Evolutionary conservation across 2,888 invertebrate genomes (phyloP), one percentile per base, ranked within the genome.

Genomic region (Pachymerium ferrugineum): DNA sequence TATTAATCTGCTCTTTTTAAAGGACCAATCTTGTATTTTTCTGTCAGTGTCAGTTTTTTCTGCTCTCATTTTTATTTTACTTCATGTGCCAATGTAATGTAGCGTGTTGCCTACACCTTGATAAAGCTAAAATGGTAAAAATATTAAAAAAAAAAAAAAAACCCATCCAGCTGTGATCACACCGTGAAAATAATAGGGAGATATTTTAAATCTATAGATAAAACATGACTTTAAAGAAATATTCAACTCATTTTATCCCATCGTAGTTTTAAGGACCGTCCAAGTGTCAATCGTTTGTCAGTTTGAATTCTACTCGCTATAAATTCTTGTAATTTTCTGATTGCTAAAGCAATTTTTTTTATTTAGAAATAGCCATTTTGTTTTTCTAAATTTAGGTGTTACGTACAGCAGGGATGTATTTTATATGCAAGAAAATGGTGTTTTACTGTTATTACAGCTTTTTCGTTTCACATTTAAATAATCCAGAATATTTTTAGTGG

Each of bases 131-230:
- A 4, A 38, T 38, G n/a, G 19, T 8, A 3, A 5, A 28, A 22
- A n/a, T n/a, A n/a, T n/a, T n/a, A n/a, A 62, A 3, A 12, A 10
- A 62, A 28, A 62, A 62, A 10, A 3, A 28, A 28, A 62, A 62
- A 62, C 62, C 62, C 62, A 62, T 62, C 28, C 62, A 62, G 62
- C 62, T 62, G 62, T 62, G 62, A 62, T 62, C 62, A 62, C 28
- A 28, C 14, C 25, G 25, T 25, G 62, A 3, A 54, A 54, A 54
- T 54, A 38, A 3, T 38, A 14, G 38, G 38, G 14, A 16, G n/a
- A 38, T 38, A 14, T 16, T 16, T 38, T n/a, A n/a, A n/a, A n/a
- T n/a, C n/a, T n/a, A n/a, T n/a, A n/a, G n/a, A n/a, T n/a, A n/a
- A n/a, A n/a, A n/a, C n/a, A n/a, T n/a, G n/a, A n/a, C n/a, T n/a